Base-by-base conservation (phyloP, 2,888 invertebrate species). In the Cheilosia pagana region DNA sequence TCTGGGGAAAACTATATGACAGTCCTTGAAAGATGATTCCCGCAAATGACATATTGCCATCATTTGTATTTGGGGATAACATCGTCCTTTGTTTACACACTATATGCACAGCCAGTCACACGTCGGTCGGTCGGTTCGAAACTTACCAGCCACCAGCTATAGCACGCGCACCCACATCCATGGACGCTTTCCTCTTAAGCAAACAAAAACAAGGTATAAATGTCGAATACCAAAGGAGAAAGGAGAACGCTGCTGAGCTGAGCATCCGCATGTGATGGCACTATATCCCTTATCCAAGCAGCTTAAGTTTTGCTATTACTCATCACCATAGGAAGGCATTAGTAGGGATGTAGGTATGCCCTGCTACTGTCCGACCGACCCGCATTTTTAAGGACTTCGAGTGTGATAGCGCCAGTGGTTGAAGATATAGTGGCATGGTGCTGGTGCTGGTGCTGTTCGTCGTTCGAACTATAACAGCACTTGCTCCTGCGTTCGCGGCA, bases 21-120 rank as follows among this genome's bases (percentile, higher is more conserved):
- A 79, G 77, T 82, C 65, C 76, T 85, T 85, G 81, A 87, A 87
- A 75, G 81, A 87, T 85, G 86, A 81, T 76, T 78, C 85, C 71
- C 67, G 63, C 72, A 82, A 82, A 81, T 87, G 87, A 87, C 87
- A 87, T 86, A 87, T 87, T 87, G 87, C 87, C 83, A 67, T 87
- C 87, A 87, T 87, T 87, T 87, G 87, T 87, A 87, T 87, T 87
- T 85, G 85, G 25, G 82, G 86, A 86, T 81, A 86, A 82, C 82
- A 82, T 86, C 82, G 86, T 67, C 65, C 85, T 85, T 85, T 85
- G 85, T 85, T 85, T 85, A 85, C 81, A 71, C 81, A 81, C 81
- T 53, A 63, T 35, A n/a, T n/a, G n/a, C n/a, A n/a, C n/a, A 12
- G 62, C 67, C 68, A 31, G 70, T 71, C 71, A 65, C 74, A 79